Evolutionary conservation across 1,140 invertebrate genomes (phyloP).

Genomic region (Bradysia coprophila): DNA sequence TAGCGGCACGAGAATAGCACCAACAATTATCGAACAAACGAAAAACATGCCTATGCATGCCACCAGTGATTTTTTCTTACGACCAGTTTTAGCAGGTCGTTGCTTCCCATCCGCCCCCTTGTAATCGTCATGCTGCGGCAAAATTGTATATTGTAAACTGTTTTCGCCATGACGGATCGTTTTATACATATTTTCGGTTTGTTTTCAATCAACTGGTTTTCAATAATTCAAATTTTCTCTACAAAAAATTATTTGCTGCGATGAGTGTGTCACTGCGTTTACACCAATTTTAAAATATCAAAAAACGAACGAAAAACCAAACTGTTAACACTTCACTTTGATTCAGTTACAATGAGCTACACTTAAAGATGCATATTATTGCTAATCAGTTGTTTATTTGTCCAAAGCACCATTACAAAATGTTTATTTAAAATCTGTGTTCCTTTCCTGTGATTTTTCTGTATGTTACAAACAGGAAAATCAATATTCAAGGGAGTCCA

Average conservation of each 20-base stretch:
- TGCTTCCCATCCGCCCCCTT: constrained; percentile 4
- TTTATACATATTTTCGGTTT: constrained; percentile 38
- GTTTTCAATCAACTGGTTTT: background rate
- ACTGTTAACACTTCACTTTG: too few species aligned
- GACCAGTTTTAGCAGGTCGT: constrained; percentile 3
- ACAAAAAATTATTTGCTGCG: too few species aligned
- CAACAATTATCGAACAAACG: constrained; percentile 20
- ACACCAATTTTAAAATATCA: too few species aligned
- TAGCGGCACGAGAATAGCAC: constrained; percentile 19
- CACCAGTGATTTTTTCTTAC: constrained; percentile 14
- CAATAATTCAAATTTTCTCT: too few species aligned
- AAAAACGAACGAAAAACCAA: too few species aligned
- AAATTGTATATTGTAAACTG: constrained; percentile 49
- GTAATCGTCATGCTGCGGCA: constrained; percentile 47
- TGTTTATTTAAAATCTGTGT: background rate
- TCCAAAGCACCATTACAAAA: background rate
- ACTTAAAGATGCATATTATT: too few species aligned
- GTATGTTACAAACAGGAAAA: background rate
- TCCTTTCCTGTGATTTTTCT: background rate
- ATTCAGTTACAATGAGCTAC: too few species aligned
- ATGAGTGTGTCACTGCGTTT: too few species aligned
- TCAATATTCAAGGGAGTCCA: background rate
- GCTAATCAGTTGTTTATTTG: background rate
- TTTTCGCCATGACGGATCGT: constrained; percentile 52
- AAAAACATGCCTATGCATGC: constrained; percentile 20